Base-by-base conservation (phyloP, 2,797 vertebrate species). In the Rhinella marina region DNA sequence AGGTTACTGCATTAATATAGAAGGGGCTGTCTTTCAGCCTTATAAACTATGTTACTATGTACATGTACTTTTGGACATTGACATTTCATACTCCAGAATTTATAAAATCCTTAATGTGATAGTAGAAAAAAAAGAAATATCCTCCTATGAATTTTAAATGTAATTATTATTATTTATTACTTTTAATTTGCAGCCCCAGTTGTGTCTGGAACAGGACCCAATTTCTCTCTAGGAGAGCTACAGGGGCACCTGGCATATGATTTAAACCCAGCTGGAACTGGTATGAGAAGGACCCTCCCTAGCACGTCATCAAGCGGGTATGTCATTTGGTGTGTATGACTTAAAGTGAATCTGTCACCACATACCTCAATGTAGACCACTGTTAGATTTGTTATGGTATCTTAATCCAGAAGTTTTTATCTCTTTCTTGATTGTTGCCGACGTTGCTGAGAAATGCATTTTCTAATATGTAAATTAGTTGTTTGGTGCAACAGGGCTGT, bases 201-300 rank as follows among this genome's bases (percentile, higher is more conserved):
- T 70, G 97, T 99, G 93, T 97, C 97, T 0, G 98, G 97, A 86
- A 95, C 96, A 0, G 97, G 97, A 90, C 97, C 98, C 86, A 98
- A 96, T 93, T 99, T 99, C 94, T 98, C 98, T 90, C 94, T 99
- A 91, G 98, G 98, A 88, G 98, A 99, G 93, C 96, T 99, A 87
- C 98, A 99, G 91, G 98, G 98, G 72, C 98, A 99, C 92, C 93
- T 99, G 94, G 97, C 98, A 14, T 99, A 99, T 0, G 98, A 99
- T 93, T 96, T 99, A 92, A 99, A 98, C 92, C 98, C 97, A 72
- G 95, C 96, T 82, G 95, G 97, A 88, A 95, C 97, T 0, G 95
- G 95, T 90, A 95, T 97, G 95, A 94, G 96, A 90, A 94, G 96
- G 91, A 96, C 96, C 3, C 93, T 97, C 68, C 96, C 96, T 90